phyloP scores from a whole-genome alignment of 2,797 vertebrate genomes.

The Acanthornis magna region DNA sequence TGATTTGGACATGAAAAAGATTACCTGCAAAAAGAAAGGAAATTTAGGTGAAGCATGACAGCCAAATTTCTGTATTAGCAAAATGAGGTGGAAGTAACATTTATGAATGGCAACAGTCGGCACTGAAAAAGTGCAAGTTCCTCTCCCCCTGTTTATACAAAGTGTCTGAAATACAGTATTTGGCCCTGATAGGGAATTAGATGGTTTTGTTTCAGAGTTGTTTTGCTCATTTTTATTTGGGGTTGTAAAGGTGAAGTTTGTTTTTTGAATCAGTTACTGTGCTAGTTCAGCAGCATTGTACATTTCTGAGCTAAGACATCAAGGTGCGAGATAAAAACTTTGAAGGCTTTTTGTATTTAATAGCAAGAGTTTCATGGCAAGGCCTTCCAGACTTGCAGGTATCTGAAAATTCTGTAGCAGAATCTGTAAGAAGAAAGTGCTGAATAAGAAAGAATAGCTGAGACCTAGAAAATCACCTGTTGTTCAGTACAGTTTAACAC shows the following conservation, averaged over 20 bases:
- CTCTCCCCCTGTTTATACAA: background rate
- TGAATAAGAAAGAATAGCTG: background rate
- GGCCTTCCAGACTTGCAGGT: background rate
- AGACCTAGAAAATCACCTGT: background rate
- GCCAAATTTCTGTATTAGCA: background rate
- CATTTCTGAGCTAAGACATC: background rate
- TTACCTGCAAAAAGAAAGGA: background rate
- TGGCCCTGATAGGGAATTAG: background rate
- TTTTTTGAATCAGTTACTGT: background rate
- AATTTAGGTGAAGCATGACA: background rate
- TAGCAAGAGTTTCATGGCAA: background rate
- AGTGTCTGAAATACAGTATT: background rate
- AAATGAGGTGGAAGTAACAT: background rate
- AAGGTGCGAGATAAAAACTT: background rate
- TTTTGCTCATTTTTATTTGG: background rate
- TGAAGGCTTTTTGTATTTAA: background rate
- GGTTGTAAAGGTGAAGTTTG: background rate
- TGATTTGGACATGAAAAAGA: background rate
- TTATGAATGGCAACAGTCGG: background rate
- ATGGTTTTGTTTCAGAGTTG: background rate
- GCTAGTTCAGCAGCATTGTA: background rate
- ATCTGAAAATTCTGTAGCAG: background rate
- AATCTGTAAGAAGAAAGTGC: background rate
- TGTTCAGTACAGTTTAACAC: background rate
- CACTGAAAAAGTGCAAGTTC: background rate